Evolutionary conservation across 2,113 vertebrate species (phyloP).

Genomic region (Thomomys bottae): DNA sequence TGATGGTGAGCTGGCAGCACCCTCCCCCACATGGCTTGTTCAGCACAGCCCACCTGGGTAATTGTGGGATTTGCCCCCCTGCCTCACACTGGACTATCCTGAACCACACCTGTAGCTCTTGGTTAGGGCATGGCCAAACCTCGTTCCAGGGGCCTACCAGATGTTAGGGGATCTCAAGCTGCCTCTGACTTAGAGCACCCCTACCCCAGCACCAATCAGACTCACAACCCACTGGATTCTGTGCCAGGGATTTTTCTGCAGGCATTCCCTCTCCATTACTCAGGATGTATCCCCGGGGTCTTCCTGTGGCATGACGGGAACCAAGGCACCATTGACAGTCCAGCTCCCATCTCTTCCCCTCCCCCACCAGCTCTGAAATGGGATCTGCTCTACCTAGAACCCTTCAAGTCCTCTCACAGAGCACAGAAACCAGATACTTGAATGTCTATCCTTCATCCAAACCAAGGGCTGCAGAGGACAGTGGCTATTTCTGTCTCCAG

Average conservation of each 20-base stretch:
- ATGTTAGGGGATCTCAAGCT: neutral
- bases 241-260: neutral
- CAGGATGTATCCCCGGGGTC: neutral
- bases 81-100: neutral
- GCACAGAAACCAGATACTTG: neutral
- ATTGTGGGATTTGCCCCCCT: neutral
- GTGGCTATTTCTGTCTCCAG: constrained; percentile 17
- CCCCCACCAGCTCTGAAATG: neutral
- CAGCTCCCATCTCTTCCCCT: neutral
- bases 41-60: neutral
- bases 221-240: neutral
- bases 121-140: neutral
- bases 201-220: neutral
- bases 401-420: neutral
- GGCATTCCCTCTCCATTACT: constrained; percentile 38
- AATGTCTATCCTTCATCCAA: neutral
- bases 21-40: neutral
- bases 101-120: neutral
- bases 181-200: neutral
- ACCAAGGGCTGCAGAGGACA: neutral
- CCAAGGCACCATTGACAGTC: neutral
- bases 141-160: neutral
- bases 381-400: neutral
- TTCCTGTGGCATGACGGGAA: neutral
- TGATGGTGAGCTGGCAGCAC: neutral